Base-by-base conservation (phyloP, 2,797 vertebrate genomes). In the Spheniscus humboldti region DNA sequence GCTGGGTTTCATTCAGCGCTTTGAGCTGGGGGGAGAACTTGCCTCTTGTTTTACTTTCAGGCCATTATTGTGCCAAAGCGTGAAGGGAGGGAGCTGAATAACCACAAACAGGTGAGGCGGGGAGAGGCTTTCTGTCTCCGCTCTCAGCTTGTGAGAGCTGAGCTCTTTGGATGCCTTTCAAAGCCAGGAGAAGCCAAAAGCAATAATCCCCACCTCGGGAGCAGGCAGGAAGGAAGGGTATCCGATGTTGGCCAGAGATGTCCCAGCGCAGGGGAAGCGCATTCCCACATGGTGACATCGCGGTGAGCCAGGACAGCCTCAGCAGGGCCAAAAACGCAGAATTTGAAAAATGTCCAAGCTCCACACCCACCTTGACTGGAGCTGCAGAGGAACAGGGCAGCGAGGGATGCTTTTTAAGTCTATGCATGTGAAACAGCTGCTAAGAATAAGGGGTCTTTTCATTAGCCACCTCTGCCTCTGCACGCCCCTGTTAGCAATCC, bases 101-200 rank as follows among this genome's bases (percentile, higher is more conserved):
- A 98, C 96, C 97, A 97, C 97, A 96, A 98, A 94, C 97, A 98
- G 98, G 97, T 98, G 98, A 98, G 96, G 95, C 90, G 93, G 95
- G 86, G 95, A 96, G 96, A 96, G 73, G 88, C 88, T 96, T 95
- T 92, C 95, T 97, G 92, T 97, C 97, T 97, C 92, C 6, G 81
- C 96, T 97, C 94, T 96, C 96, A 96, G 91, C 86, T 96, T 95
- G 96, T 39, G 20, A 96, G 97, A 92, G 92, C 94, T 71, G 93
- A 95, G 95, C 96, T 91, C 90, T 94, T 97, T 97, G 97, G 97
- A 97, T 93, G 96, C 92, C 81, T 97, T 97, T 97, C 97, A 98
- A 97, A 97, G 94, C 68, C 88, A 56, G 90, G 77, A 94, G 94
- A 75, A 66, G 97, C 95, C 95, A 94, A 86, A 95, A 96, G 95